A percentile compares a stretch with the other conserved stretches of the same genome.
phyloP scores from a whole-genome alignment of 2,797 vertebrate species.

The Remorina albescens region DNA sequence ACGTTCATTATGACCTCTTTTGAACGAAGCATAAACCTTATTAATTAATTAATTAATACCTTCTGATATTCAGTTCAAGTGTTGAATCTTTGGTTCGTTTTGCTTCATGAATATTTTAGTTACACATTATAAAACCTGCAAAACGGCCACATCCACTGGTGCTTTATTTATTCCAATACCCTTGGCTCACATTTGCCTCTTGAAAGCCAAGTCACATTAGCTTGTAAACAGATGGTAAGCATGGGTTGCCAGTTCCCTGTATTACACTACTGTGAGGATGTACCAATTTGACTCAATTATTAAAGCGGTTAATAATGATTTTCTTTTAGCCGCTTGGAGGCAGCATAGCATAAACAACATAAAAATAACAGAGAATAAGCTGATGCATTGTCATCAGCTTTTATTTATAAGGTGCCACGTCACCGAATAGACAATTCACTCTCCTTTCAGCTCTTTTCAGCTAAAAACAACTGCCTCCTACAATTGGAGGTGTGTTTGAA shows the following conservation, averaged over 20 bases:
- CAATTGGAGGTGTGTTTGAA: too few relatives aligned
- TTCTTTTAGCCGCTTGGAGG: not conserved
- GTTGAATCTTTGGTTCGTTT: constrained; percentile 29
- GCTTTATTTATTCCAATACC: constrained; percentile 48
- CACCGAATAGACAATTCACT: not conserved
- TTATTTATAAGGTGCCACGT: not conserved
- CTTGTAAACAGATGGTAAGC: constrained; percentile 35
- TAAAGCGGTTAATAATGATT: not conserved
- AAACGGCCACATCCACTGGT: constrained; percentile 29
- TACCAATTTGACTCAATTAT: not conserved
- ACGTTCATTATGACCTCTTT: too few relatives aligned
- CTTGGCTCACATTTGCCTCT: constrained; percentile 26
- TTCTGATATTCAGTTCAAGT: not conserved
- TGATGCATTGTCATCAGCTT: not conserved
- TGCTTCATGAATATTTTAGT: constrained; percentile 56
- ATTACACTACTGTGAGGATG: constrained; percentile 18
- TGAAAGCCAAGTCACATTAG: constrained; percentile 39
- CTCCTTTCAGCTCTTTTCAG: not conserved
- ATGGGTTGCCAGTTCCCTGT: constrained; percentile 11
- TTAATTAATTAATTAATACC: too few relatives aligned
- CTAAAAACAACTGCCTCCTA: too few relatives aligned
- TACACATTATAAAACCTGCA: constrained; percentile 35
- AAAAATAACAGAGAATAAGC: not conserved
- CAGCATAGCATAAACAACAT: not conserved
- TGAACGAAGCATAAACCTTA: too few relatives aligned